Evolutionary conservation across 2,797 vertebrate genomes (phyloP).

Genomic region (Eidolon dupreanum): DNA sequence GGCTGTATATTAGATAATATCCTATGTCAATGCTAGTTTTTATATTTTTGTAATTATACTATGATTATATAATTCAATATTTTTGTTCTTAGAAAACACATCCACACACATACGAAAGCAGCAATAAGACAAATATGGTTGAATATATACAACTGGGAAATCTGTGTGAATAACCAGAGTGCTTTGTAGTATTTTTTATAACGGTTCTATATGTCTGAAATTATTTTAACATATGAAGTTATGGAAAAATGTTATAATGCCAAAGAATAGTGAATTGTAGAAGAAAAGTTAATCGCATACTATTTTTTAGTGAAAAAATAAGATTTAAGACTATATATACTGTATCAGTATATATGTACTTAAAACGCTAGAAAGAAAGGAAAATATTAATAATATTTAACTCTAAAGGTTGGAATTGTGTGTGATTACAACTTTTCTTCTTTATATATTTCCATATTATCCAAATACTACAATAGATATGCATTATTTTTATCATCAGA

Average conservation of each 20-base stretch:
- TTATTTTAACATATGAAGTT: not conserved
- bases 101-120: not conserved
- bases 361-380: not conserved
- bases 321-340: not conserved
- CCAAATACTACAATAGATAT: not conserved
- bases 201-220: not conserved
- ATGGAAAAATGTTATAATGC: not conserved
- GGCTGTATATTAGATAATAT: not conserved
- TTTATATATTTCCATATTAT: constrained; percentile 24
- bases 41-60: not conserved
- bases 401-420: not conserved
- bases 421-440: constrained; percentile 32
- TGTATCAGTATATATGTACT: not conserved
- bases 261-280: not conserved
- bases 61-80: not conserved
- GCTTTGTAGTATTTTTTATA: not conserved
- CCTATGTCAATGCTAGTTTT: not conserved
- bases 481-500: constrained; percentile 41
- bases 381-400: constrained; percentile 18
- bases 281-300: not conserved
- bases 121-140: not conserved
- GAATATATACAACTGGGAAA: not conserved
- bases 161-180: not conserved
- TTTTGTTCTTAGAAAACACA: not conserved
- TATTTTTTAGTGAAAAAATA: not conserved